Evolutionary conservation across 2,797 vertebrate genomes (phyloP).

Genomic region (Rhinoraja longicauda): DNA sequence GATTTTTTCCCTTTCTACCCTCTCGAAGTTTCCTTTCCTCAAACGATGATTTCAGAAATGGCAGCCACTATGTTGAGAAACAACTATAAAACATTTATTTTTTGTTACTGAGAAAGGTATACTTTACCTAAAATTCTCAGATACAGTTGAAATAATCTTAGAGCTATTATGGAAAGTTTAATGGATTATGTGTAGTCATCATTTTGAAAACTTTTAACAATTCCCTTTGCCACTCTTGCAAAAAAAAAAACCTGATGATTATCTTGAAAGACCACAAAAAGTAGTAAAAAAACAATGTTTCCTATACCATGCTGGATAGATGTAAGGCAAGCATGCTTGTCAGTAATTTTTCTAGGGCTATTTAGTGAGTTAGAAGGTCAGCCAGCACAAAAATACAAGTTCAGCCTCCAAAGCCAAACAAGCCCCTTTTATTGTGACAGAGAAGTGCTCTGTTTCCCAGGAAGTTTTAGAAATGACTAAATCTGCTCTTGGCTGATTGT

Average conservation of each 20-base stretch:
- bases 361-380: neutral
- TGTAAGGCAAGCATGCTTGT: neutral
- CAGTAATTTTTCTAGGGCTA: neutral
- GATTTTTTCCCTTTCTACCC: neutral
- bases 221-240: neutral
- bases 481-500: neutral
- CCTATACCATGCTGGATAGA: neutral
- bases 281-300: neutral
- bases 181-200: neutral
- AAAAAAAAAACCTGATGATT: neutral
- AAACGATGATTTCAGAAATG: neutral
- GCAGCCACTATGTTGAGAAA: neutral
- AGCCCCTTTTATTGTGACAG: neutral
- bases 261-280: neutral
- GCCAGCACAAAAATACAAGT: neutral
- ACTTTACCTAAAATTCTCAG: neutral
- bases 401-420: neutral
- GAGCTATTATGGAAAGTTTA: neutral
- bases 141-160: neutral
- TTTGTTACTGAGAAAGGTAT: neutral
- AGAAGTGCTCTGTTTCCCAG: neutral
- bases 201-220: neutral
- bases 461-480: too few relatives aligned
- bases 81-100: neutral
- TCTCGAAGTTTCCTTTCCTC: neutral